Conservation (phyloP, 2,113 vertebrate species). For the Pogona vitticeps region DNA sequence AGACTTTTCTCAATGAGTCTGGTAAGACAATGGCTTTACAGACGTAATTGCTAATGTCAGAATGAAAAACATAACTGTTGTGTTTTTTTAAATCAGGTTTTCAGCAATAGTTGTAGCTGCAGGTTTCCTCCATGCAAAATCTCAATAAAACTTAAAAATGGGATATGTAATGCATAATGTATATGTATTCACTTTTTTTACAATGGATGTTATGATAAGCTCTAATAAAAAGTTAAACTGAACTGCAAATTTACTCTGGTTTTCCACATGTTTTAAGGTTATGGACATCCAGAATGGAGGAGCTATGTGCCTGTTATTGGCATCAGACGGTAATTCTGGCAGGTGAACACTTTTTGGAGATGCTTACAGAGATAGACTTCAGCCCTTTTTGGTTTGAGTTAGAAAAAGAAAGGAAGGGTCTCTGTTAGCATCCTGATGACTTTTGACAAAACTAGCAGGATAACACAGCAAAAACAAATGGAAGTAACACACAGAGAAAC, state of each 20-base stretch:
- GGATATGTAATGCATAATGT: conserved; percentile 78
- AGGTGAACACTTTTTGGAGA: conserved; percentile 65
- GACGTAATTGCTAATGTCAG: conserved; percentile 77
- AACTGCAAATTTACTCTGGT: conserved; percentile 59
- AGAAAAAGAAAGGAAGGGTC: conserved; percentile 79
- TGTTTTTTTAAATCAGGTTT: conserved; percentile 68
- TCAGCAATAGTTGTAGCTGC: conserved; percentile 79
- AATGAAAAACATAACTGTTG: conserved; percentile 69
- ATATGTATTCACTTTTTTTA: conserved; percentile 78
- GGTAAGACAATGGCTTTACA: conserved; percentile 81
- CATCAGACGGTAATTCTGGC: conserved; percentile 74
- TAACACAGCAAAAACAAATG: conserved; percentile 69
- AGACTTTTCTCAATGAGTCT: conserved; percentile 68
- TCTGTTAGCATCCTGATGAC: conserved; percentile 74
- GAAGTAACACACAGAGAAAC: conserved; percentile 73
- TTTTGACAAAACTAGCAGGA: conserved; percentile 70
- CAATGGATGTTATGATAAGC: conserved; percentile 68
- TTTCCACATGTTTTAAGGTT: conserved; percentile 54
- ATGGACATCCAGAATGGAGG: conserved; percentile 74
- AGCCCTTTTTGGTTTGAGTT: conserved; percentile 77
- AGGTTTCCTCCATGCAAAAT: conserved; percentile 86
- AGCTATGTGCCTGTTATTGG: conserved; percentile 71
- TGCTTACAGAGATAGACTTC: conserved; percentile 76
- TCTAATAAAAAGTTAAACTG: conserved; percentile 46
- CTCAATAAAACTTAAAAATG: conserved; percentile 80